Evolutionary conservation across 1,140 invertebrate species (phyloP).

Genomic region (Odontomachus brunneus): DNA sequence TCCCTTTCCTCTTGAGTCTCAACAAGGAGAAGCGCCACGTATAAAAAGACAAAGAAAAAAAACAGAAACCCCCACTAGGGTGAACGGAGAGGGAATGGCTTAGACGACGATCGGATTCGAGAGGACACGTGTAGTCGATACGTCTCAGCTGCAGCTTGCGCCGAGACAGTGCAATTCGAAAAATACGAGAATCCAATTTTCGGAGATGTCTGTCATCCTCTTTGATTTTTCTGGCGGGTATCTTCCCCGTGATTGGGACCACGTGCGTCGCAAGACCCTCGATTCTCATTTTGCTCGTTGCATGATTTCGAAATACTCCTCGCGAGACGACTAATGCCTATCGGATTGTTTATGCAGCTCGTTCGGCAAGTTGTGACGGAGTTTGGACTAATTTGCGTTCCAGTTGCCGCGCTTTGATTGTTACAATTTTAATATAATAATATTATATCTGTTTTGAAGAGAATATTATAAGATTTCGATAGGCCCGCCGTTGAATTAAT

Average conservation of each 20-base stretch:
- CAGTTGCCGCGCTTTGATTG: not conserved
- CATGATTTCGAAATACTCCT: constrained; percentile 56
- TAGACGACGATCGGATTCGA: constrained; percentile 77
- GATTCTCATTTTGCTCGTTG: constrained; percentile 39
- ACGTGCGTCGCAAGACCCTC: constrained; percentile 61
- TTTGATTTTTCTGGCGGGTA: constrained; percentile 51
- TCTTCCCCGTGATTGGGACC: constrained; percentile 72
- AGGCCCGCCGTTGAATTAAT: not conserved
- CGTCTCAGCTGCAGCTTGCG: constrained; percentile 69
- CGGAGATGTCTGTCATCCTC: constrained; percentile 45
- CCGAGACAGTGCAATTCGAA: constrained; percentile 57
- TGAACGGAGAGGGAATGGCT: constrained; percentile 76
- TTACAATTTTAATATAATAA: constrained; percentile 27
- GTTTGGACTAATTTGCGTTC: constrained; percentile 25
- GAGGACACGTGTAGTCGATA: constrained; percentile 83
- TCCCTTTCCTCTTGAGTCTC: not conserved
- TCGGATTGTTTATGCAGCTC: constrained; percentile 40
- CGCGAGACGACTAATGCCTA: constrained; percentile 35
- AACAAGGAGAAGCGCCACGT: constrained; percentile 52
- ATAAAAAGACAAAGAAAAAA: constrained; percentile 55
- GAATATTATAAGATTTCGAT: no score
- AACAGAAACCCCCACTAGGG: constrained; percentile 43
- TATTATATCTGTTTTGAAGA: constrained; percentile 20
- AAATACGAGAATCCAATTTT: constrained; percentile 72
- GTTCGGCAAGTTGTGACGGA: constrained; percentile 36